Conservation (phyloP, 2,888 invertebrate species). For the Spatulosminthurus flaviceps region DNA sequence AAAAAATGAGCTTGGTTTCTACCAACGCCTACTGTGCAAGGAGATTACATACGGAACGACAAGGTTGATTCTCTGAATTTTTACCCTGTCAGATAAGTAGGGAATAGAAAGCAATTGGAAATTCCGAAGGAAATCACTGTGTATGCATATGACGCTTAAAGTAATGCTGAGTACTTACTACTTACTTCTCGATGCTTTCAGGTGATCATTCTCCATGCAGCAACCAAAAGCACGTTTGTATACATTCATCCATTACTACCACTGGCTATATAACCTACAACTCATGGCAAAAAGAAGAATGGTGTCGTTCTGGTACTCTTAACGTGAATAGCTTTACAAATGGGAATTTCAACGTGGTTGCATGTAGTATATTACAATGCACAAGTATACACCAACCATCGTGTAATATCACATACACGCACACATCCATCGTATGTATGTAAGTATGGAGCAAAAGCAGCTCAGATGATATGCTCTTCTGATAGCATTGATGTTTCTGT, state of each 20-base stretch:
- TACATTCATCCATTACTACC: no score
- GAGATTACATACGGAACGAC: background rate
- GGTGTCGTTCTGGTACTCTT: conserved; percentile 14
- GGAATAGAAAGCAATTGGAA: conserved; percentile 30
- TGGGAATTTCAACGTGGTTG: conserved; percentile 21
- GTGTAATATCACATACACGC: no score
- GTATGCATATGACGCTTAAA: background rate
- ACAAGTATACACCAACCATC: background rate
- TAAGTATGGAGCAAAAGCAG: background rate
- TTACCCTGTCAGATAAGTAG: conserved; percentile 27
- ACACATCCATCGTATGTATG: background rate
- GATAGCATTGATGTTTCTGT: background rate
- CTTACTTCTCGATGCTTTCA: background rate
- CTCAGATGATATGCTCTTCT: background rate
- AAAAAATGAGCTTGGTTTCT: no score
- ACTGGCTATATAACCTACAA: background rate
- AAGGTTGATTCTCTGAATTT: conserved; percentile 18
- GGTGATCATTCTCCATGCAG: conserved; percentile 14
- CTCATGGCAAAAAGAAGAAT: conserved; percentile 18
- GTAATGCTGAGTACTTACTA: background rate
- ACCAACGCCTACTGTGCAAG: background rate
- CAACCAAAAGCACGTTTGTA: no score
- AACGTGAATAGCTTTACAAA: conserved; percentile 21
- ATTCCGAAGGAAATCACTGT: conserved; percentile 25
- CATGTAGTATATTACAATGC: conserved; percentile 1